phyloP scores from a whole-genome alignment of 2,113 vertebrate species.

The Xiphophorus maculatus region DNA sequence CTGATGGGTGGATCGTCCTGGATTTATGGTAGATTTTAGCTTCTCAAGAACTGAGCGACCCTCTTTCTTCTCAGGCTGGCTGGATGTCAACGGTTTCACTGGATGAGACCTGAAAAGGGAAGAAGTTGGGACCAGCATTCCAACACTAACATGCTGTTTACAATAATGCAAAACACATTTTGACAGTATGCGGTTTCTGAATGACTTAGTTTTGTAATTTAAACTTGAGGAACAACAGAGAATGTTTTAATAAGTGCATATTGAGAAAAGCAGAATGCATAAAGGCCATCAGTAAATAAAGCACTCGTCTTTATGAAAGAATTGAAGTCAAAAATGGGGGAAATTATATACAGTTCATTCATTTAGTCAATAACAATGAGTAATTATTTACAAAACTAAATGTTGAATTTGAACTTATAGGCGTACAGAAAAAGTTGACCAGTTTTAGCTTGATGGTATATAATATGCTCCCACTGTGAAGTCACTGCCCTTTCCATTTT shows the following conservation, averaged over 20 bases:
- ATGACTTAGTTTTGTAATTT: neutral
- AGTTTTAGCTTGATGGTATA: neutral
- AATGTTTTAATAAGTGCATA: neutral
- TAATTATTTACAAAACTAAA: neutral
- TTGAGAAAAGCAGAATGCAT: neutral
- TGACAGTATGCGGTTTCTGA: neutral
- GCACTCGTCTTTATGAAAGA: neutral
- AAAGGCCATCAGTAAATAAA: neutral
- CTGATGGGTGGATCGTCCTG: conserved; percentile 69
- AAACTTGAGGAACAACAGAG: neutral
- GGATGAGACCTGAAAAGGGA: conserved; percentile 86
- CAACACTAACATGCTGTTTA: neutral
- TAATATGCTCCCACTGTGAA: too few species aligned
- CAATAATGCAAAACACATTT: neutral
- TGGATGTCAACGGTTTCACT: conserved; percentile 89
- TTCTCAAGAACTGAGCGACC: conserved; percentile 87
- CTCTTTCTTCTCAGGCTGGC: conserved; percentile 80
- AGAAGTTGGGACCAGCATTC: conserved; percentile 47
- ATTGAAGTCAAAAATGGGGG: neutral
- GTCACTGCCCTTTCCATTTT: too few species aligned
- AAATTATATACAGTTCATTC: too few species aligned
- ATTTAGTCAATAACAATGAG: too few species aligned
- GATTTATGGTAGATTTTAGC: conserved; percentile 84
- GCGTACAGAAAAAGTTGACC: neutral
- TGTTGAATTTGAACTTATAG: neutral